Conservation (phyloP, 2,797 vertebrate species). For the Tadarida brasiliensis region DNA sequence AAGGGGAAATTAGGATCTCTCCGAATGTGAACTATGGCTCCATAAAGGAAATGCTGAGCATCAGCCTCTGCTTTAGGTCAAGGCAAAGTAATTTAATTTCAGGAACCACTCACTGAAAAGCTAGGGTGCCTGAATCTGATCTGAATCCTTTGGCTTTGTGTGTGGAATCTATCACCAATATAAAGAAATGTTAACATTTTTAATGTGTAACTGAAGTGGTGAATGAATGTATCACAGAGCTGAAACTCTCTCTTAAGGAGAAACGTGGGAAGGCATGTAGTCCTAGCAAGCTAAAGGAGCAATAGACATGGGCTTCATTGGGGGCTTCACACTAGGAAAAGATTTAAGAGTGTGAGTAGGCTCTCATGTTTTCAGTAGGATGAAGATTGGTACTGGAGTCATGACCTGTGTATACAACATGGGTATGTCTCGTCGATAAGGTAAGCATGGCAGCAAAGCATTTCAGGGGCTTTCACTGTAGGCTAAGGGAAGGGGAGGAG, state of each 20-base stretch:
- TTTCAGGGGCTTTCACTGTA: neutral
- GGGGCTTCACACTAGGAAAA: neutral
- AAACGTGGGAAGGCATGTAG: neutral
- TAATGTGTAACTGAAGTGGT: conserved; percentile 6
- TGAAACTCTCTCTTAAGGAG: neutral
- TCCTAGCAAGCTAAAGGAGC: neutral
- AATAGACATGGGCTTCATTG: neutral
- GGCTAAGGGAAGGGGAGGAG: neutral
- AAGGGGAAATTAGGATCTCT: conserved; percentile 63
- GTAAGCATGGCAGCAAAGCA: neutral
- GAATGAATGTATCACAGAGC: conserved; percentile 2
- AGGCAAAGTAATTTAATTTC: conserved; percentile 56
- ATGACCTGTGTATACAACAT: neutral
- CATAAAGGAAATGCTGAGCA: neutral
- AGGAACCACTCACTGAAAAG: conserved; percentile 11
- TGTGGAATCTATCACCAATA: conserved; percentile 11
- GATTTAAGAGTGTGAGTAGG: neutral
- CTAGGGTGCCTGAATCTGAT: conserved; percentile 25
- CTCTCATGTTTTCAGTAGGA: neutral
- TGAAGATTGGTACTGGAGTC: neutral
- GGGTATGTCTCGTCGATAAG: neutral
- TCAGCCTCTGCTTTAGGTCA: conserved; percentile 23
- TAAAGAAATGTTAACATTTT: neutral
- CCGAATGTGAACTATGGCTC: neutral
- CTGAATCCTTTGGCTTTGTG: conserved; percentile 54